These are phyloP conservation scores for Epinephelus coioides DNA, from an alignment of 2,797 vertebrate genomes.

Conservation along the genomic window DNA sequence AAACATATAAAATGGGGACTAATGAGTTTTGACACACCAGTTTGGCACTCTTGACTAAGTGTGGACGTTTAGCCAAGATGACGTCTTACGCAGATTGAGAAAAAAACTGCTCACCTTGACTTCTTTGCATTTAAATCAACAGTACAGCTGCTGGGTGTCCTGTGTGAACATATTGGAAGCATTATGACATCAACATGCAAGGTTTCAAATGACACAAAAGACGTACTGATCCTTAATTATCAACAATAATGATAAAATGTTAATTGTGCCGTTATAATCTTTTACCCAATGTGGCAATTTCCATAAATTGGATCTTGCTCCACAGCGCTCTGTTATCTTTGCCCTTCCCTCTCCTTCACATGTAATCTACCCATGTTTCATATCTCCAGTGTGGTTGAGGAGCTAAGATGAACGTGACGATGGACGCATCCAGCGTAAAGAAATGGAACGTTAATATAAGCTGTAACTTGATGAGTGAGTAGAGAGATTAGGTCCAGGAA, in stretches of 20 bases:
- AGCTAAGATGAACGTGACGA: constrained; percentile 16
- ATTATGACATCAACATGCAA: background rate
- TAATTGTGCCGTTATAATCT: background rate
- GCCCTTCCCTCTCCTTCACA: constrained; percentile 36
- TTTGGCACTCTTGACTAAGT: no score
- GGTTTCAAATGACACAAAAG: background rate
- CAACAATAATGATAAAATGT: background rate
- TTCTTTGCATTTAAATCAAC: no score
- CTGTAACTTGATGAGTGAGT: constrained; percentile 41
- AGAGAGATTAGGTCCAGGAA: constrained; percentile 53
- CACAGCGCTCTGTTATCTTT: constrained; percentile 18
- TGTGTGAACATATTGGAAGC: no score
- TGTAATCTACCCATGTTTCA: constrained; percentile 9
- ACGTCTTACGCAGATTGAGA: no score
- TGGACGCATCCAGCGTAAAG: constrained; percentile 22
- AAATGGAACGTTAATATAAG: constrained; percentile 42
- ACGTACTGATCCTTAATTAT: constrained; percentile 12
- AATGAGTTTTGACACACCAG: no score
- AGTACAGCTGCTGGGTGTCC: no score
- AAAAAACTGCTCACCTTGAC: no score
- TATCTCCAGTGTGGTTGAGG: constrained; percentile 19
- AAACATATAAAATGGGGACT: no score
- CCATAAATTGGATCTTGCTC: constrained; percentile 4
- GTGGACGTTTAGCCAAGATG: no score
- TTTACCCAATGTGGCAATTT: background rate